phyloP scores from a whole-genome alignment of 2,113 vertebrate genomes.

The Gila orcuttii region DNA sequence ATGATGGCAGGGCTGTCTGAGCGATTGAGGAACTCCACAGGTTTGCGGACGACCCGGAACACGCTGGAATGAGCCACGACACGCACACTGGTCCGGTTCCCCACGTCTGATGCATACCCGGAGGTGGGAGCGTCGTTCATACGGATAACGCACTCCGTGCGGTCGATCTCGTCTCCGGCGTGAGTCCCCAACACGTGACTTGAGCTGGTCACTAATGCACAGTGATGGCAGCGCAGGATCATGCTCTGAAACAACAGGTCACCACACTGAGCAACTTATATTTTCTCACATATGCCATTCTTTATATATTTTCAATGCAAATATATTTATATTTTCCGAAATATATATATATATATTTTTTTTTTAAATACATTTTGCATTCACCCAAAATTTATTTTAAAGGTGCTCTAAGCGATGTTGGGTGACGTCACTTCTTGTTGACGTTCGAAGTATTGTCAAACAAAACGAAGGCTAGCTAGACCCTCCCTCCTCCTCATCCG shows the following conservation, averaged over 20 bases:
- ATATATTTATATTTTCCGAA: neutral
- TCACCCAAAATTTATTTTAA: too few relatives aligned
- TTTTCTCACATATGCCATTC: too few relatives aligned
- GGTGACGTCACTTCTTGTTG: too few relatives aligned
- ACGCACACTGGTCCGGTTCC: slow-evolving; percentile 88
- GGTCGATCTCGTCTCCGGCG: slow-evolving; percentile 84
- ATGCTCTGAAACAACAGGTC: slow-evolving; percentile 77
- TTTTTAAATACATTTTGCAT: too few relatives aligned
- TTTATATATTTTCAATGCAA: neutral
- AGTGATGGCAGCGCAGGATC: slow-evolving; percentile 82
- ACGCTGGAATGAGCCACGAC: slow-evolving; percentile 96
- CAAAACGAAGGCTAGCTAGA: too few relatives aligned
- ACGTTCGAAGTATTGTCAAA: too few relatives aligned
- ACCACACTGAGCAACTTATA: neutral
- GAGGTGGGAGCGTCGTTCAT: slow-evolving; percentile 96
- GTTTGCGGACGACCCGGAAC: slow-evolving; percentile 84
- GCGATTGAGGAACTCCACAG: slow-evolving; percentile 85
- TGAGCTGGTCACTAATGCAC: slow-evolving; percentile 93
- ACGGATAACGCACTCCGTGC: slow-evolving; percentile 88
- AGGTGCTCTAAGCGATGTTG: too few relatives aligned
- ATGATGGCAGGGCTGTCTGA: slow-evolving; percentile 81
- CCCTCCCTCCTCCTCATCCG: too few relatives aligned
- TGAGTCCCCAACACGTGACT: slow-evolving; percentile 88
- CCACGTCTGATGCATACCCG: slow-evolving; percentile 83
- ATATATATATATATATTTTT: neutral